A percentile compares a stretch with the other conserved stretches of the same genome.
Evolutionary conservation across 2,888 invertebrate species (phyloP).

Genomic region (Aradus depressus): DNA sequence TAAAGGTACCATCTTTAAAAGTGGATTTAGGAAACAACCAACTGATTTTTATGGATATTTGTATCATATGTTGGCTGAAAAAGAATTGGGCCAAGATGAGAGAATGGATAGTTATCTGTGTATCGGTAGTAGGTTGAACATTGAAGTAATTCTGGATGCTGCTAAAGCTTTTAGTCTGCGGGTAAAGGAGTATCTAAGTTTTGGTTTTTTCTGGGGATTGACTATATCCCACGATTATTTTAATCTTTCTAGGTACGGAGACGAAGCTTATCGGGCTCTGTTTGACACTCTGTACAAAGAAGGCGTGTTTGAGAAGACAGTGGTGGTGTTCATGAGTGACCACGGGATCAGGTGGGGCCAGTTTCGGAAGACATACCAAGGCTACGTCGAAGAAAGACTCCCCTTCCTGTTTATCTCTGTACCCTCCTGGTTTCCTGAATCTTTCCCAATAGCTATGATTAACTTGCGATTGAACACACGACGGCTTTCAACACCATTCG

Average conservation of each 20-base stretch:
- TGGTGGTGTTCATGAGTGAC: conserved; percentile 66
- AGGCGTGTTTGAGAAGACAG: conserved; percentile 52
- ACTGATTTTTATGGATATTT: conserved; percentile 77
- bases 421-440: conserved; percentile 57
- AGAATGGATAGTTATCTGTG: conserved; percentile 56
- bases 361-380: conserved; percentile 73
- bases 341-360: conserved; percentile 82
- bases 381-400: conserved; percentile 74
- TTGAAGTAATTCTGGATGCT: conserved; percentile 60
- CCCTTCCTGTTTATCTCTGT: conserved; percentile 61
- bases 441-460: conserved; percentile 48
- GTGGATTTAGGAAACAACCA: conserved; percentile 65
- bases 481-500: conserved; percentile 72
- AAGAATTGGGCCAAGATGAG: conserved; percentile 51
- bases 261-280: conserved; percentile 49
- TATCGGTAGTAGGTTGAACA: conserved; percentile 55
- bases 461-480: conserved; percentile 55
- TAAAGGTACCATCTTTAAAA: conserved; percentile 63
- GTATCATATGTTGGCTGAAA: conserved; percentile 57
- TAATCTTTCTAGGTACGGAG: conserved; percentile 64
- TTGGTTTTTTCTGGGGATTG: conserved; percentile 76
- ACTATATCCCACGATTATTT: conserved; percentile 75
- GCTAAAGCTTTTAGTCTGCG: conserved; percentile 49
- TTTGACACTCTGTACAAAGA: conserved; percentile 44
- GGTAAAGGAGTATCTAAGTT: conserved; percentile 51